Evolutionary conservation across 2,888 invertebrate species (phyloP), one percentile per base, ranked within the genome.

Genomic region (Dyspetes luteomarginatus): DNA sequence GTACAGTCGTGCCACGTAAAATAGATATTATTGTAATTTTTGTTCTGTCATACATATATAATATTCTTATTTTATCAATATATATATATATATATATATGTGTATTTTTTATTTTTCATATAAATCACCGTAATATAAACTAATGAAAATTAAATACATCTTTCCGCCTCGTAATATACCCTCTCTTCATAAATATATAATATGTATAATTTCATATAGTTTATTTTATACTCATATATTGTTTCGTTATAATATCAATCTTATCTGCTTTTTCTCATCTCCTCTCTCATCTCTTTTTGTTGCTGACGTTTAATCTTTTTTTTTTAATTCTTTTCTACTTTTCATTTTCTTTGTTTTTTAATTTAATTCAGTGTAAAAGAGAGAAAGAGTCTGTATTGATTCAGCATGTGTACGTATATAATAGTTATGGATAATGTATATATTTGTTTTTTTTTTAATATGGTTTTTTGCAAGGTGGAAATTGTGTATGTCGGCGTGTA

Each of bases 141-240:
- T 83, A 87, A 86, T 86, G 88, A 84, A 85, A 88, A 87, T 88
- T 86, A 88, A 83, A 82, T 85, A 86, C 87, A 85, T 86, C 83
- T 85, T 86, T 86, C 82, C 85, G 81, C 72, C 67, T 85, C 87
- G 76, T 84, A 85, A 88, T 88, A 89, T 88, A 88, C 85, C 85
- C 86, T 85, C 86, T 88, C 83, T 88, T 85, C 87, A 87, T 88
- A 86, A 87, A 89, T 88, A 88, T 87, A 88, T 87, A 86, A 86
- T 85, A 87, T 87, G 83, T 87, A 86, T 88, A 86, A 77, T 82
- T 85, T 86, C 85, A 81, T 81, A 82, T 84, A 81, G 74, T 74
- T 82, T 82, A 79, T 82, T 87, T 87, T 83, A 84, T 86, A 87
- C 82, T 87, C 77, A 84, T 86, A 86, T 87, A 86, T 87, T 83